phyloP scores from a whole-genome alignment of 2,113 vertebrate genomes.

The Dipodomys ordii region DNA sequence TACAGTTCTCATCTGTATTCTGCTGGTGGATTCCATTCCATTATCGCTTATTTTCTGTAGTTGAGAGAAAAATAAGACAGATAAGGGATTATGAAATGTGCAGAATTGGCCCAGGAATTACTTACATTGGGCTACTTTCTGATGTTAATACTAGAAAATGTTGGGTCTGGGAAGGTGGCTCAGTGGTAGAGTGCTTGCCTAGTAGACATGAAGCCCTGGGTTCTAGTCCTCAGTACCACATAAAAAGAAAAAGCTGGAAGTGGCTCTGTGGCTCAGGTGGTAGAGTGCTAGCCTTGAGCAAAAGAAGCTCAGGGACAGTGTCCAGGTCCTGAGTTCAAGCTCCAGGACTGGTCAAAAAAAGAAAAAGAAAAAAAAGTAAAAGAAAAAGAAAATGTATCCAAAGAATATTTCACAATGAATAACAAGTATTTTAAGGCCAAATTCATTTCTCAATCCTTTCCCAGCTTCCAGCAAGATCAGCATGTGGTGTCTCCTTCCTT shows the following conservation, averaged over 20 bases:
- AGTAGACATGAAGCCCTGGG: too few relatives aligned
- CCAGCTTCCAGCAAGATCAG: not conserved
- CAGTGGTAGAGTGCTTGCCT: too few relatives aligned
- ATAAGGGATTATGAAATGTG: not conserved
- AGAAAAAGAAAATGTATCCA: not conserved
- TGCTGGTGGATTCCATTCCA: not conserved
- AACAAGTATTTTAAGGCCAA: slow-evolving; percentile 43
- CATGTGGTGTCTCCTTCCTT: not conserved
- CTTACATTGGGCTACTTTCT: not conserved
- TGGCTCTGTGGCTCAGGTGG: too few relatives aligned
- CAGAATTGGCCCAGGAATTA: slow-evolving; percentile 8
- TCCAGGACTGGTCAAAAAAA: too few relatives aligned
- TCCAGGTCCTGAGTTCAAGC: too few relatives aligned
- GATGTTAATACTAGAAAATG: slow-evolving; percentile 37
- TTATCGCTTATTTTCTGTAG: slow-evolving; percentile 4
- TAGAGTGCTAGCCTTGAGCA: too few relatives aligned
- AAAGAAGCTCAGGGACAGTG: too few relatives aligned
- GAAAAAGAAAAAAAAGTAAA: too few relatives aligned
- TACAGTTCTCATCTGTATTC: not conserved
- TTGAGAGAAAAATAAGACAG: not conserved
- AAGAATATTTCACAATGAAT: slow-evolving; percentile 57
- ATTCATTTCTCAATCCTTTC: slow-evolving; percentile 21
- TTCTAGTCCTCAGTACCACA: too few relatives aligned
- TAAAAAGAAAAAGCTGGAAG: too few relatives aligned
- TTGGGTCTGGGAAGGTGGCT: too few relatives aligned